Conservation (phyloP, 2,113 vertebrate genomes). For the Amphiprion ocellaris region DNA sequence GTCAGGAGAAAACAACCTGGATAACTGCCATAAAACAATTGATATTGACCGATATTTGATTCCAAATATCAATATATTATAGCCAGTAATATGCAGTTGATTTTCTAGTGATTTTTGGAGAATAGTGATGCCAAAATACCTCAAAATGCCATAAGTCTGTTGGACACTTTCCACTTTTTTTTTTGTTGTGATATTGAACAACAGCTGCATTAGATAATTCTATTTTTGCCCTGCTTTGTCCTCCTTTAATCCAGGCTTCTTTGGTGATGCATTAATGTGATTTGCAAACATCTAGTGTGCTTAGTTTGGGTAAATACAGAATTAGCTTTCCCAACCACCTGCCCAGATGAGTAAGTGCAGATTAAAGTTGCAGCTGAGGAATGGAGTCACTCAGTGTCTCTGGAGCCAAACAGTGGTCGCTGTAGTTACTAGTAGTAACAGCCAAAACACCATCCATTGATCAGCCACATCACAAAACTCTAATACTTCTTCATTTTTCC, state of each 20-base stretch:
- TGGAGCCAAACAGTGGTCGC: constrained; percentile 34
- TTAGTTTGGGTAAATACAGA: constrained; percentile 26
- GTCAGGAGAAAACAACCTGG: too few species aligned
- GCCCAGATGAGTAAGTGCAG: constrained; percentile 33
- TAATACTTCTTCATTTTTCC: constrained; percentile 19
- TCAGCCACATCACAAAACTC: constrained; percentile 7
- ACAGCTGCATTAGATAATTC: background rate
- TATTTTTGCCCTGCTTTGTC: background rate
- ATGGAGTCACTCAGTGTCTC: constrained; percentile 19
- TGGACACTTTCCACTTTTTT: background rate
- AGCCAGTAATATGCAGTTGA: too few species aligned
- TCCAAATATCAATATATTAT: too few species aligned
- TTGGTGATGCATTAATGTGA: background rate
- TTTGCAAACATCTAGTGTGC: background rate
- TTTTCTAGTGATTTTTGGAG: too few species aligned
- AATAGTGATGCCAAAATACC: too few species aligned
- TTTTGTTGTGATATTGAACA: background rate
- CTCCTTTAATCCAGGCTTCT: background rate
- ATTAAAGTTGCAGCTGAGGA: constrained; percentile 30
- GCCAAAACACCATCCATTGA: constrained; percentile 10
- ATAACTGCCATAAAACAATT: too few species aligned
- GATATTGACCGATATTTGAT: too few species aligned
- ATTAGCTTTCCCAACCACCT: constrained; percentile 26
- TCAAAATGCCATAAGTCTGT: background rate
- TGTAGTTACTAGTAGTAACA: constrained; percentile 30